Evolutionary conservation across 2,888 invertebrate genomes (phyloP), one percentile per base, ranked within the genome.

Genomic region (Lithophane socia): DNA sequence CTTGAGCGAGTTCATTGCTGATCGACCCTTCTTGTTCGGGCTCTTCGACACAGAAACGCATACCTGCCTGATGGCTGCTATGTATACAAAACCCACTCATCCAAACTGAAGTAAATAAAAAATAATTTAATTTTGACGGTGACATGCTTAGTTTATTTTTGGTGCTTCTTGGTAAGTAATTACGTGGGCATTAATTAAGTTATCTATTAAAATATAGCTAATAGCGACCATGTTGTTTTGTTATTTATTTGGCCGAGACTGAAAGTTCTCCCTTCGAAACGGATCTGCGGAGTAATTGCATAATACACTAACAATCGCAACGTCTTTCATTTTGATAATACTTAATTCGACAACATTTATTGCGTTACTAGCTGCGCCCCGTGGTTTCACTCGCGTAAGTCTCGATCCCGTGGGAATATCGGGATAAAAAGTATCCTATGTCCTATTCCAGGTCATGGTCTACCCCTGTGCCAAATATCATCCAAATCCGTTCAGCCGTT

Each of bases 61-160:
- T 2, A 69, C 60, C 1, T 75, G 68, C 1, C 8, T 86, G 0
- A 76, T 79, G 16, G 2, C 58, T 0, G 18, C 54, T 10, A 58
- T 83, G 68, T 86, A 67, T 9, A 72, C 86, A 1, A 52, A 86
- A 64, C 84, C 86, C 0, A 84, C 83, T 16, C 86, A 83, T 18
- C 79, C 84, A 13, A 72, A 73, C 3, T 69, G 42, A 72, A 29
- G 0, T 67, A 0, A 64, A 54, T 44, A 52, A 47, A 60, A 29
- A 44, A 3, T 12, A 1, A 66, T 37, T 44, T 0, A 21, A 21
- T 64, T 29, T 47, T 12, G 13, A 8, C 16, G 5, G 4, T 29
- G 16, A 16, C 29, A 8, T n/a, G 8, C 3, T 24, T 21, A 4
- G 13, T 67, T 44, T 49, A 49, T 18, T 60, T n/a, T 42, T 60